phyloP scores from a whole-genome alignment of 2,888 invertebrate genomes.

The Neoscelio sp. region DNA sequence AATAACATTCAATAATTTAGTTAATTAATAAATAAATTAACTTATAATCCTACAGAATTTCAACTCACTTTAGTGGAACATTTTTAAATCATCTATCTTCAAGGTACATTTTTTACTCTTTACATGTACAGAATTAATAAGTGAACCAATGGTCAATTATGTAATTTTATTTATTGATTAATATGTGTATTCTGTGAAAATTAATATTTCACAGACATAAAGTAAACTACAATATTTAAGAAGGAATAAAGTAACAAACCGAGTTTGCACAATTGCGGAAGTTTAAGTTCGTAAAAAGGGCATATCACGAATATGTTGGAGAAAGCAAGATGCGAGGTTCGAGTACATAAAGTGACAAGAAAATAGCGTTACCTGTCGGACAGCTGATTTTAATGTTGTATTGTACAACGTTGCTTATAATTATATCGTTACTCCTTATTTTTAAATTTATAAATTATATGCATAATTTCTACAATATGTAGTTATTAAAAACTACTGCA shows the following conservation, averaged over 20 bases:
- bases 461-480: neutral
- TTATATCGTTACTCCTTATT: neutral
- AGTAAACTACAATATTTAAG: slow-evolving; percentile 19
- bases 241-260: slow-evolving; percentile 4
- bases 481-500: neutral
- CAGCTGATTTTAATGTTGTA: slow-evolving; percentile 1
- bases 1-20: too few species aligned
- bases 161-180: slow-evolving; percentile 4
- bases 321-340: slow-evolving; percentile 40
- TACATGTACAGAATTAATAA: neutral
- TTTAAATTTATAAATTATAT: neutral
- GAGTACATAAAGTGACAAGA: slow-evolving; percentile 30
- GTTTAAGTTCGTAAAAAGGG: slow-evolving; percentile 18
- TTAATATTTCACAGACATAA: neutral
- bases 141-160: neutral
- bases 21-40: too few species aligned
- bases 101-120: neutral
- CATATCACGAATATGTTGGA: slow-evolving; percentile 24
- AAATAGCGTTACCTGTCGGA: slow-evolving; percentile 3
- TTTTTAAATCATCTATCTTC: too few species aligned
- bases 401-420: slow-evolving; percentile 1
- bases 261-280: slow-evolving; percentile 34
- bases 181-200: neutral
- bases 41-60: too few species aligned
- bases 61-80: too few species aligned